A percentile compares a stretch with the other conserved stretches of the same genome.
phyloP scores from a whole-genome alignment of 2,797 vertebrate species.

The Apogon talboti region DNA sequence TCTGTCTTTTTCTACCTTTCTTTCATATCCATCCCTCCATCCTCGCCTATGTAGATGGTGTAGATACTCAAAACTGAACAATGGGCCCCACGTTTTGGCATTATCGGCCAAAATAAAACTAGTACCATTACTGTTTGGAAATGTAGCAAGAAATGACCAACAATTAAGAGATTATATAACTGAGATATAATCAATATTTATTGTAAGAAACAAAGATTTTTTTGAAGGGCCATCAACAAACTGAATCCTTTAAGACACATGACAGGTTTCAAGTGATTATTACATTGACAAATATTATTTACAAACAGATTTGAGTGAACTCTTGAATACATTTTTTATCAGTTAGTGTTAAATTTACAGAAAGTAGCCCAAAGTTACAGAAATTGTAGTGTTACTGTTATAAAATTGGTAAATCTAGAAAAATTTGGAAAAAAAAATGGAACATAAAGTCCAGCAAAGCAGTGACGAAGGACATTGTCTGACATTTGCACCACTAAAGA shows the following conservation, averaged over 20 bases:
- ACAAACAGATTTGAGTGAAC: background rate
- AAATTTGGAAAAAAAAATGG: no score
- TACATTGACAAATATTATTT: no score
- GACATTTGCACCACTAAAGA: no score
- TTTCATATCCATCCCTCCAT: slow-evolving; percentile 15
- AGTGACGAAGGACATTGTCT: no score
- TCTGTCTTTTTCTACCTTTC: slow-evolving; percentile 34
- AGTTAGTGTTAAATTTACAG: no score
- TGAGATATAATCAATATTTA: slow-evolving; percentile 8
- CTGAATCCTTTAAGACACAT: background rate
- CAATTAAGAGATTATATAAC: slow-evolving; percentile 1
- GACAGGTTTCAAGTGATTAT: background rate
- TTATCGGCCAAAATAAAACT: slow-evolving; percentile 21
- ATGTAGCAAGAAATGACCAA: slow-evolving; percentile 31
- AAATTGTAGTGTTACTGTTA: no score
- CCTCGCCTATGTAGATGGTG: slow-evolving; percentile 20
- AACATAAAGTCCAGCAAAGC: no score
- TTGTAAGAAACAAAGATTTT: slow-evolving; percentile 8
- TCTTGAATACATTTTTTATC: background rate
- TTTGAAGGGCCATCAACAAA: slow-evolving; percentile 3
- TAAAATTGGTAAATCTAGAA: no score
- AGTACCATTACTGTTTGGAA: slow-evolving; percentile 23
- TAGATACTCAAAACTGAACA: slow-evolving; percentile 21
- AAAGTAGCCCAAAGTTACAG: no score
- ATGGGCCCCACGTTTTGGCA: slow-evolving; percentile 26